Base-by-base conservation (phyloP, 2,888 invertebrate species). In the Formica aserva region DNA sequence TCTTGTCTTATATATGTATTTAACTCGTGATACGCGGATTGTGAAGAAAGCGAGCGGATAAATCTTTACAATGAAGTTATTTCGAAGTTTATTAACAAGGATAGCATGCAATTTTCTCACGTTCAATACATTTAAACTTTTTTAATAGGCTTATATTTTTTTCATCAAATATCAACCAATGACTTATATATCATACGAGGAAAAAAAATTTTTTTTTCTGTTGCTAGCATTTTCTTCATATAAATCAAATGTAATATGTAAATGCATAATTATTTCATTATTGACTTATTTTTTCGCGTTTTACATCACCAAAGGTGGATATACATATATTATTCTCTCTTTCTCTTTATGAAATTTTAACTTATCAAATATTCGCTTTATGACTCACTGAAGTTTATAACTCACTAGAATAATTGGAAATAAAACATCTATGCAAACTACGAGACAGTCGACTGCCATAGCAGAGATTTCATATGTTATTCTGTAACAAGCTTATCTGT, bases 401-500 rank as follows among this genome's bases (percentile, higher is more conserved):
- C 71, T 74, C 55, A 55, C 52, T 29, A 11, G 22, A 74, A 77
- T 77, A 77, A 77, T 77, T 77, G 55, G 29, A 77, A 77, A 77
- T 72, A 57, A 77, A 77, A 13, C 29, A 41, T 55, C 29, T 55
- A 55, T 72, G 74, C 55, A 57, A 72, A 77, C 41, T 41, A 57
- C 9, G 41, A 72, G 74, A 72, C 55, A 77, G 29, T n/a, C 29
- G 26, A 55, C 52, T 71, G 41, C 55, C 29, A 74, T 41, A 32
- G 55, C 72, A 26, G 18, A 26, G n/a, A 77, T 77, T 77, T 71
- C 72, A 38, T 22, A n/a, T 38, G 26, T 55, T 71, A 71, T 76
- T 52, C 52, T 52, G 9, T 72, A 77, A 77, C 77, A 52, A 71
- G 52, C 77, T 77, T 77, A 77, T 77, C 77, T 72, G 41, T 38